Percentiles rank a stretch among this genome's conserved stretches.
phyloP scores from a whole-genome alignment of 2,113 vertebrate species.

The Psittacula cyanocephala region DNA sequence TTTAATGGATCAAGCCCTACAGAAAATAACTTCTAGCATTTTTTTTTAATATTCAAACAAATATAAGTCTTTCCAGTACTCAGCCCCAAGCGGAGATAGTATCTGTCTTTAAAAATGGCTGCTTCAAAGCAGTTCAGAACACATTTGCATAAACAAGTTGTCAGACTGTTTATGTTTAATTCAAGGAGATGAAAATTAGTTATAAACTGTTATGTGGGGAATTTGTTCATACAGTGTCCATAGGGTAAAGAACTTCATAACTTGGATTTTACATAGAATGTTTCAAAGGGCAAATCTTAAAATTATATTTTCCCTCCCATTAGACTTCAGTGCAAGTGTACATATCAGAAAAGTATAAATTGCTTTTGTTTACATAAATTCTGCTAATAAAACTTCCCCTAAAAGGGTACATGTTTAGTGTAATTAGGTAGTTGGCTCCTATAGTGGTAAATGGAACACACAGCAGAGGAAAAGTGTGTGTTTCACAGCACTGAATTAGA shows the following conservation, averaged over 20 bases:
- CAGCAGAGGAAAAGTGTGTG: not conserved
- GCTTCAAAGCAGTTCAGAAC: conserved; percentile 71
- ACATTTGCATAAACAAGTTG: conserved; percentile 70
- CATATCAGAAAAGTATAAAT: conserved; percentile 43
- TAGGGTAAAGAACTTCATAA: conserved; percentile 14
- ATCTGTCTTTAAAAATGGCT: conserved; percentile 72
- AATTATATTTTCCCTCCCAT: conserved; percentile 32
- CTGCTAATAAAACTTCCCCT: conserved; percentile 3
- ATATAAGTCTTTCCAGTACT: conserved; percentile 44
- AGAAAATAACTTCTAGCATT: conserved; percentile 68
- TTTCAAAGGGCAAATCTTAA: conserved; percentile 35
- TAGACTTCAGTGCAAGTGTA: conserved; percentile 17
- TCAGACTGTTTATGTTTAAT: conserved; percentile 70
- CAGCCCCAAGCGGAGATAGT: conserved; percentile 63
- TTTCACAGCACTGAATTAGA: not conserved
- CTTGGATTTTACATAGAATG: not conserved
- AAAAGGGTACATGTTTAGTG: not conserved
- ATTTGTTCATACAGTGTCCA: conserved; percentile 55
- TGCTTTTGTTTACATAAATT: conserved; percentile 23
- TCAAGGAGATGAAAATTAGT: conserved; percentile 68
- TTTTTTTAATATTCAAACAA: conserved; percentile 58
- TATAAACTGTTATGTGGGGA: conserved; percentile 58
- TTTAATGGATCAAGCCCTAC: conserved; percentile 57
- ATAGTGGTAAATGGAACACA: not conserved
- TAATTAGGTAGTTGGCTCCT: not conserved